Conservation (phyloP, 2,113 vertebrate species). For the Vicugna pacos region DNA sequence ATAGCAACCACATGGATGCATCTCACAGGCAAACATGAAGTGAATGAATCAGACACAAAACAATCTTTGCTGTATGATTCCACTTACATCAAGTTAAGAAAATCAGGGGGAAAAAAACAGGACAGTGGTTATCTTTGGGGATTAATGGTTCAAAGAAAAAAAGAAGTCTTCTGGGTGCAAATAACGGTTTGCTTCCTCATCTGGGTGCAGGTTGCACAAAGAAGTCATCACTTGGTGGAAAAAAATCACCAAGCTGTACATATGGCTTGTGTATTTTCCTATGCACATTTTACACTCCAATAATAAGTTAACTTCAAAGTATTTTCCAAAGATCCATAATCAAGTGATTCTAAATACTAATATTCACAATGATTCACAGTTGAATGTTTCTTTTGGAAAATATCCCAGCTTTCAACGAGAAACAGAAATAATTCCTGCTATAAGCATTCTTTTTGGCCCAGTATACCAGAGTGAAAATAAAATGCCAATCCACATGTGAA, state of each 20-base stretch:
- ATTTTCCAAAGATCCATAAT: not conserved
- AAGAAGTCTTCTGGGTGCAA: not conserved
- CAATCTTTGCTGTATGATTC: not conserved
- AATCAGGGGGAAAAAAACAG: not conserved
- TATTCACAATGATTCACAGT: not conserved
- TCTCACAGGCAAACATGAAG: not conserved
- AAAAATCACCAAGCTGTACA: not conserved
- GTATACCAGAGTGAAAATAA: not conserved
- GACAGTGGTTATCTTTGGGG: not conserved
- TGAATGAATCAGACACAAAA: not conserved
- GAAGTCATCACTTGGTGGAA: not conserved
- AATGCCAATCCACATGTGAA: not conserved
- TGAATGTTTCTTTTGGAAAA: slow-evolving; percentile 43
- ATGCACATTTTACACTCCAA: not conserved
- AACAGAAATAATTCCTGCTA: slow-evolving; percentile 18
- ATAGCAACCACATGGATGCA: not conserved
- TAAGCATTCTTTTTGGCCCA: not conserved
- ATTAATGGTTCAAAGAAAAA: not conserved
- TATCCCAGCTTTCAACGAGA: not conserved
- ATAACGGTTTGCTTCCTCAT: not conserved
- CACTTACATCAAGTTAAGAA: not conserved
- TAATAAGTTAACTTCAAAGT: slow-evolving; percentile 1
- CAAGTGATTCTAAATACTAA: not conserved
- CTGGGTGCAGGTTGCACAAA: not conserved
- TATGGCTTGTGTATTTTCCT: not conserved